Conservation (phyloP, 2,888 invertebrate genomes). For the Thymelicus lineola region DNA sequence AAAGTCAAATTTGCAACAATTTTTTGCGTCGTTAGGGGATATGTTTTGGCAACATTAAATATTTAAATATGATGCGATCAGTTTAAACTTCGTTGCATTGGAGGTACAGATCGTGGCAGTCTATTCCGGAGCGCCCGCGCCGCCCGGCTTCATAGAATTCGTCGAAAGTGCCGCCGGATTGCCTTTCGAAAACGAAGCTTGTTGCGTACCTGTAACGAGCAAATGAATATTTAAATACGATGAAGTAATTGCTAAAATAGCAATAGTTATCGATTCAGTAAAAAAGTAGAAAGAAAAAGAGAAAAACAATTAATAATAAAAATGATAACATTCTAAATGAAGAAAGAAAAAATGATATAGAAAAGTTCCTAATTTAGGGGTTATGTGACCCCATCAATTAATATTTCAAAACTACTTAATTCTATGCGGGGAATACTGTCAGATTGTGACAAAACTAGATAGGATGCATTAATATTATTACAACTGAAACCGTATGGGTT, state of each 20-base stretch:
- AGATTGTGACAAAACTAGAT: no score
- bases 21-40: conserved; percentile 9
- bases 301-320: no score
- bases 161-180: conserved; percentile 90
- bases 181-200: conserved; percentile 92
- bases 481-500: no score
- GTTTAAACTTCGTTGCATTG: conserved; percentile 95
- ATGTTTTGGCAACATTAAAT: conserved; percentile 33
- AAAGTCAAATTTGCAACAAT: not conserved
- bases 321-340: no score
- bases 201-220: conserved; percentile 89
- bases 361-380: no score
- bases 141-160: conserved; percentile 94
- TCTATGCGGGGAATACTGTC: not conserved
- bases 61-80: conserved; percentile 6
- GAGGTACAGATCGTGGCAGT: conserved; percentile 93
- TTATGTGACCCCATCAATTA: no score
- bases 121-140: conserved; percentile 93
- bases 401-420: no score
- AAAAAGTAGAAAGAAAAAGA: conserved; percentile 30
- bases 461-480: no score
- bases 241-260: no score
- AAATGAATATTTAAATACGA: not conserved
- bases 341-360: no score
- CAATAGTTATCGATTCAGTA: no score